Evolutionary conservation across 2,113 vertebrate genomes (phyloP), one percentile per base, ranked within the genome.

Genomic region (Myocastor coypus): DNA sequence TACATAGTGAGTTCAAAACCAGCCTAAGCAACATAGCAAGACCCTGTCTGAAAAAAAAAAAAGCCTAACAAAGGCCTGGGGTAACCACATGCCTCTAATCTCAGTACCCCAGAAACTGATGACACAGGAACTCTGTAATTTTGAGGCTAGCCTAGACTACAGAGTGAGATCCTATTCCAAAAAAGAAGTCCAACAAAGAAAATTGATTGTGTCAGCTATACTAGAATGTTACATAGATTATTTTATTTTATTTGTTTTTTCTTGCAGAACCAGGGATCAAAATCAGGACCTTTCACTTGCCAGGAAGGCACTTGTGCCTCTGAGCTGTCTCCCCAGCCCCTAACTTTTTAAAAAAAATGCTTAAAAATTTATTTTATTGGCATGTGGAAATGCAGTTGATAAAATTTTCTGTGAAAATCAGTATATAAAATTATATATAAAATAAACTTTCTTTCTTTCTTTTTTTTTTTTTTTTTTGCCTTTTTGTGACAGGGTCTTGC

Each of bases 331-430:
- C 46, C 46, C 46, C 46, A 46, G 46, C 4, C 46, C 46, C 46
- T 46, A 46, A 8, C 4, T 46, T 46, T 46, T 5, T 5, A 46
- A 46, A 71, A 78, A 92, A 92, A 92, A 88, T 71, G 71, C 86
- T 88, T 42, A 78, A 37, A 64, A 92, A 93, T 42, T 10, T 87
- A 59, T 87, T 95, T 83, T 66, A 86, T 46, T 11, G 24, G 87
- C 83, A 64, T 57, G 32, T 94, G 84, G 63, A 93, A 92, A 83
- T 63, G 8, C 61, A 95, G 42, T 94, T 96, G 94, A 80, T 89
- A 92, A 93, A 66, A 92, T 73, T 83, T 92, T 78, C 92, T 94
- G 85, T 88, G 91, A 88, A 86, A 95, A 85, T 69, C 32, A 83
- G 75, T 46, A 92, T 73, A 96, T 86, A 59, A 85, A 96, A 91